Base-by-base conservation (phyloP, 2,888 invertebrate species). In the Caenorhabditis angaria region DNA sequence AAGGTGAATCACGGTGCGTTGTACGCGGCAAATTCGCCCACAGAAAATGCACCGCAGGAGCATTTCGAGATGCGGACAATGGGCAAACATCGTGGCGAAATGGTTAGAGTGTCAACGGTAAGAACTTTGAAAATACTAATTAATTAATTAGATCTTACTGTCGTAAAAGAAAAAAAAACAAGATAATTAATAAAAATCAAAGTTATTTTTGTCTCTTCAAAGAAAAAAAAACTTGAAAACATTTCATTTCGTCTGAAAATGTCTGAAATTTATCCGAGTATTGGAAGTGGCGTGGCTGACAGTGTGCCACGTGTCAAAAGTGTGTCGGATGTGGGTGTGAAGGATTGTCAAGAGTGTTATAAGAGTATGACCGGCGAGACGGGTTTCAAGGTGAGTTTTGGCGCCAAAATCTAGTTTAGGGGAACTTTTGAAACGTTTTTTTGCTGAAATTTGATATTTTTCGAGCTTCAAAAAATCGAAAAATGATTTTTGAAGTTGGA, bases 251-350 rank as follows among this genome's bases (percentile, higher is more conserved):
- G 6, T 8, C 32, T 12, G 41, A 41, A 41, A 41, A 41, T 41
- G 41, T 41, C 41, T 41, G 3, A 6, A 41, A 41, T 41, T 41
- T 18, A 70, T 62, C 35, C 70, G 2, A 65, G 64, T 18, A 67
- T 35, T n/a, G n/a, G n/a, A n/a, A n/a, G n/a, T n/a, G n/a, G n/a
- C n/a, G n/a, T n/a, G n/a, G n/a, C n/a, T 5, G 24, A 65, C 29
- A 41, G 61, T 0, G 58, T 64, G 20, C 64, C 72, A 29, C 48
- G 62, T 60, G 72, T 72, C 24, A 61, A 64, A 57, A 72, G 72
- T 50, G 72, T 67, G 25, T 72, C 72, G 0, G 65, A 72, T 51
- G 64, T 72, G 0, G 54, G 67, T 35, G 28, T 67, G 28, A 61
- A 61, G 25, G 72, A 72, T 58, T 41, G 41, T 41, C 10, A 41